Percentiles rank a stretch among this genome's conserved stretches.
phyloP scores from a whole-genome alignment of 1,140 invertebrate genomes.

The Lethrus apterus region DNA sequence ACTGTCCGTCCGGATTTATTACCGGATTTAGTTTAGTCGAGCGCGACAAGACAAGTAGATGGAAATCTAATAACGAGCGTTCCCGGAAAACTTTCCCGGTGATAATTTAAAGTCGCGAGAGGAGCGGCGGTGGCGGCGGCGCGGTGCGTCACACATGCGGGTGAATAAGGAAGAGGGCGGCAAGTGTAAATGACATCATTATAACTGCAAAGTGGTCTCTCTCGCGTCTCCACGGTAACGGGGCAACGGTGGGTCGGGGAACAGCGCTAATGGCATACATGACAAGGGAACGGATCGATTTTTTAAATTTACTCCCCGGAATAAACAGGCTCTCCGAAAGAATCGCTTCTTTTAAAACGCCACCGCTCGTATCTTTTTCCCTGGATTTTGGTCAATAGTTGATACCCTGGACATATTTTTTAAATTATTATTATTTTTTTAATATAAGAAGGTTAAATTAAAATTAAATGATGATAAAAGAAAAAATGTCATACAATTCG shows the following conservation, averaged over 20 bases:
- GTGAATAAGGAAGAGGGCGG: conserved; percentile 36
- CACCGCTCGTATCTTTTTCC: too few species aligned
- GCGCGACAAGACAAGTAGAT: conserved; percentile 10
- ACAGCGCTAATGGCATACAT: conserved; percentile 42
- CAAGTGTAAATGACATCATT: conserved; percentile 44
- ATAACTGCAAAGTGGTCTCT: conserved; percentile 42
- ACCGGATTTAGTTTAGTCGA: not conserved
- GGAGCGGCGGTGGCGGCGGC: conserved; percentile 34
- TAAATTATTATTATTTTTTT: too few species aligned
- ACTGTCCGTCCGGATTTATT: not conserved
- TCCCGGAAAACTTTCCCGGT: conserved; percentile 15
- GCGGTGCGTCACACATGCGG: conserved; percentile 40
- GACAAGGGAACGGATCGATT: conserved; percentile 42
- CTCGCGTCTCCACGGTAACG: conserved; percentile 39
- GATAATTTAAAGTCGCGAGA: conserved; percentile 20
- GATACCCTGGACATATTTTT: too few species aligned
- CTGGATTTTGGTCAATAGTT: too few species aligned
- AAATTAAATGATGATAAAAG: too few species aligned
- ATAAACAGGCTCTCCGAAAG: conserved; percentile 34
- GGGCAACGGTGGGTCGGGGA: conserved; percentile 13
- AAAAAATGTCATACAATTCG: too few species aligned
- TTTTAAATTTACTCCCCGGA: conserved; percentile 41
- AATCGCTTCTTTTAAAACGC: conserved; percentile 11
- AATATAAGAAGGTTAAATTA: too few species aligned
- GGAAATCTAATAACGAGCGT: conserved; percentile 16